A percentile compares a stretch with the other conserved stretches of the same genome.
phyloP scores from a whole-genome alignment of 2,113 vertebrate genomes.

The Tetrax tetrax region DNA sequence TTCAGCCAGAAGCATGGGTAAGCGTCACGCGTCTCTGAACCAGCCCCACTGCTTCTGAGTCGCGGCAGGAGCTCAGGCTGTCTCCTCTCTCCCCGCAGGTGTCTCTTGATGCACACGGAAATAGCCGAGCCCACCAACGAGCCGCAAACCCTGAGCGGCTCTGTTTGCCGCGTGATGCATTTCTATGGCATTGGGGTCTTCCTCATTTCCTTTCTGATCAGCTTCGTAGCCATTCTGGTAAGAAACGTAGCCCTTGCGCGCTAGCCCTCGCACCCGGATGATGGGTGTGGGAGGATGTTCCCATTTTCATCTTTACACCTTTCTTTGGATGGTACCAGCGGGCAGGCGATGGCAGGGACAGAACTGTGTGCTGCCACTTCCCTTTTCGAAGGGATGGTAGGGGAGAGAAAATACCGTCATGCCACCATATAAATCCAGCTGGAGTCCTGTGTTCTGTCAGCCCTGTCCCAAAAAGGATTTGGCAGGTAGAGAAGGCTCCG shows the following conservation, averaged over 20 bases:
- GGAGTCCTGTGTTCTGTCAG: not conserved
- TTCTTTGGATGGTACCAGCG: not conserved
- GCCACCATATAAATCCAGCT: not conserved
- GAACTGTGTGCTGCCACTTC: not conserved
- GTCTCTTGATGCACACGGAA: slow-evolving; percentile 83
- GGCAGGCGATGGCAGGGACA: not conserved
- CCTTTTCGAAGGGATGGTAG: not conserved
- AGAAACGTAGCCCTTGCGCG: not conserved
- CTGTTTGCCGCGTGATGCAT: slow-evolving; percentile 73
- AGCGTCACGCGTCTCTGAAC: not conserved
- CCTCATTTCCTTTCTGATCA: slow-evolving; percentile 81
- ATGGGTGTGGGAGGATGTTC: not conserved
- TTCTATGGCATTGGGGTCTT: slow-evolving; percentile 80
- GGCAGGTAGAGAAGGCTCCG: not conserved
- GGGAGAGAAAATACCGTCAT: not conserved
- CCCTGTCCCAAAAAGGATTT: not conserved
- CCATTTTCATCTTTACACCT: not conserved
- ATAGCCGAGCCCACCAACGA: slow-evolving; percentile 30
- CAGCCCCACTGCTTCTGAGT: not conserved
- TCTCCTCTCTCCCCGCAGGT: slow-evolving; percentile 68
- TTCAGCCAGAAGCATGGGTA: slow-evolving; percentile 85
- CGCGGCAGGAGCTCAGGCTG: not conserved
- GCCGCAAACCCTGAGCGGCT: not conserved
- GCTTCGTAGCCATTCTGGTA: slow-evolving; percentile 83
- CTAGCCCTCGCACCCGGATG: no score